These are phyloP conservation scores for Bradypus variegatus DNA, from an alignment of 2,797 vertebrate species.

Conservation along the genomic window DNA sequence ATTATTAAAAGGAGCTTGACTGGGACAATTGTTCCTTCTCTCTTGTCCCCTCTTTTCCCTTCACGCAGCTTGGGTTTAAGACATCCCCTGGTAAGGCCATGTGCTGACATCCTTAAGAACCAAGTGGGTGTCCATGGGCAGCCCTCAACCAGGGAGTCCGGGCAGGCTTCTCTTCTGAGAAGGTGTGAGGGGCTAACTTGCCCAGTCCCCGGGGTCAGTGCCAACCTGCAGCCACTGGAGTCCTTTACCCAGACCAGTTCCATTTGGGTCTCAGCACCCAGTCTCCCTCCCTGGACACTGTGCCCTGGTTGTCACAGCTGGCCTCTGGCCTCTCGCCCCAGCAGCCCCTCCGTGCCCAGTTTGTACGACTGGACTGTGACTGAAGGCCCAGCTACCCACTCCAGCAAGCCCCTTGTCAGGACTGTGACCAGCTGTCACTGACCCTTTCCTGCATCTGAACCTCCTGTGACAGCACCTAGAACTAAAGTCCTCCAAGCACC, in stretches of 20 bases:
- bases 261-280: neutral
- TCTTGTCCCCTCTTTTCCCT: neutral
- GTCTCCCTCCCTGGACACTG: neutral
- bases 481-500: neutral
- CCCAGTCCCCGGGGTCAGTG: neutral
- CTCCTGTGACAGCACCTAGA: constrained; percentile 21
- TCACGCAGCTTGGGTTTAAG: neutral
- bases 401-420: neutral
- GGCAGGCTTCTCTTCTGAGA: neutral
- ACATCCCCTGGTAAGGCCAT: neutral
- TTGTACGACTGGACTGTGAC: neutral
- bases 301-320: neutral
- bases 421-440: neutral
- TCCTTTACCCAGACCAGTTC: neutral
- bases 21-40: neutral
- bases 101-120: neutral
- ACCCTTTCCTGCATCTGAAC: neutral
- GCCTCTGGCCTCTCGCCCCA: neutral
- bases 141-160: neutral
- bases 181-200: neutral
- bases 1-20: neutral
- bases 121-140: neutral
- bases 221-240: neutral
- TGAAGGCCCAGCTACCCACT: neutral
- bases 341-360: neutral